Base-by-base conservation (phyloP, 2,797 vertebrate genomes). In the Coregonus sp. region DNA sequence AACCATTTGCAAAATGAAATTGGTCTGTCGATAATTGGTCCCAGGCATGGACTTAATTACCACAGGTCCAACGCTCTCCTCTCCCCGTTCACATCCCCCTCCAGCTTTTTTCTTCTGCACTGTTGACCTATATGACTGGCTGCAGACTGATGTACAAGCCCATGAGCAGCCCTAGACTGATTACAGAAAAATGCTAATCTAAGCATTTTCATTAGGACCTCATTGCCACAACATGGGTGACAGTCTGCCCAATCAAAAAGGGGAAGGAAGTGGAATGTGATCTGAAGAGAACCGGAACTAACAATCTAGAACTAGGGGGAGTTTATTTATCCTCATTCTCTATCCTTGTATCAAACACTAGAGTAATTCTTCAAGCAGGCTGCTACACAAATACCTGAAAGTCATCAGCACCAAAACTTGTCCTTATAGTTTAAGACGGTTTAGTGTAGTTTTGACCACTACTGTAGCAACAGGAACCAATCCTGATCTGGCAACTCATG, bases 21-120 rank as follows among this genome's bases (percentile, higher is more conserved):
- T 47, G 40, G 59, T 54, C 54, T 18, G 47, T 54, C n/a, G 11
- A 79, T 88, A 85, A 85, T 88, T 88, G 82, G 79, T 80, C 78
- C 85, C 82, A 84, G 82, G 74, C 56, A 79, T 72, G 54, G 74
- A 73, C 70, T 61, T 33, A 79, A 79, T 37, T 74, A 81, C 35
- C 40, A n/a, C 72, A 74, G 74, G 61, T 73, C 79, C 79, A 73
- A 52, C 59, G 20, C 59, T 25, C 20, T 25, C 59, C 59, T 52
- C 65, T 20, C 37, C 37, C 65, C 31, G 5, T 29, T 31, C 35
- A 31, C 14, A 31, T 67, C 29, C 40, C 25, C 16, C 18, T 31
- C 12, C 5, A n/a, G 52, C 50, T 78, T 63, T 59, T 47, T 47
- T 25, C 51, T 70, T 71, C 47, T 37, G 14, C 3, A 63, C 29